These are phyloP conservation scores for Natator depressus DNA, from an alignment of 2,113 vertebrate species.

Conservation along the genomic window DNA sequence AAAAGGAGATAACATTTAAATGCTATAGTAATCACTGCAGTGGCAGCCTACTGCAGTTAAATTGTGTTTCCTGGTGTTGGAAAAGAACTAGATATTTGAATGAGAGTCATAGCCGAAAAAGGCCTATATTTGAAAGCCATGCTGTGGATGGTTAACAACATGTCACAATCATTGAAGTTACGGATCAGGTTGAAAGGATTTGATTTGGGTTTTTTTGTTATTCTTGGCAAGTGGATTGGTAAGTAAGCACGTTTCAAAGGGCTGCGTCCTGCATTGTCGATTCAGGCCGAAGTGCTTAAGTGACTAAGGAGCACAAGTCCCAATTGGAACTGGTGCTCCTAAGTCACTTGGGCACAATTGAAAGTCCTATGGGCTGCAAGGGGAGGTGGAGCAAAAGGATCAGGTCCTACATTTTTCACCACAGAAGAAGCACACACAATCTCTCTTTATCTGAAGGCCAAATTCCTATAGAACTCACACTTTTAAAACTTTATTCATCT, in stretches of 20 bases:
- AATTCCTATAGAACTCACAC: not conserved
- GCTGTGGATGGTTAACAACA: not conserved
- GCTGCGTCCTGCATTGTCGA: not conserved
- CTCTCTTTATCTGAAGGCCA: not conserved
- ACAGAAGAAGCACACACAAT: not conserved
- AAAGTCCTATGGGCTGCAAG: not conserved
- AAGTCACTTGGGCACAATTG: not conserved
- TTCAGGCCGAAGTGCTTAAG: conserved; percentile 4
- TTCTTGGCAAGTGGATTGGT: not conserved
- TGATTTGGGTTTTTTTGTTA: not conserved
- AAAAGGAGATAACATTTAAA: not conserved
- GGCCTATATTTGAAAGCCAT: conserved; percentile 18
- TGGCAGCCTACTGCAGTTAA: not conserved
- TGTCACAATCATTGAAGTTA: conserved; percentile 26
- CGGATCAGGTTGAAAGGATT: conserved; percentile 11
- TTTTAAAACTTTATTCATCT: not conserved
- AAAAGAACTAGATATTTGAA: not conserved
- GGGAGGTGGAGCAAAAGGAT: not conserved
- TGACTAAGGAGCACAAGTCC: not conserved
- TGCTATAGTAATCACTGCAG: not conserved
- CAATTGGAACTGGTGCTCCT: conserved; percentile 9
- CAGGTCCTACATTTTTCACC: not conserved
- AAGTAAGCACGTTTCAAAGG: not conserved
- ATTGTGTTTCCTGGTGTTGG: not conserved
- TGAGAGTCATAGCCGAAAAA: conserved; percentile 1